Evolutionary conservation across 2,113 vertebrate genomes (phyloP).

Genomic region (Aegypius monachus): DNA sequence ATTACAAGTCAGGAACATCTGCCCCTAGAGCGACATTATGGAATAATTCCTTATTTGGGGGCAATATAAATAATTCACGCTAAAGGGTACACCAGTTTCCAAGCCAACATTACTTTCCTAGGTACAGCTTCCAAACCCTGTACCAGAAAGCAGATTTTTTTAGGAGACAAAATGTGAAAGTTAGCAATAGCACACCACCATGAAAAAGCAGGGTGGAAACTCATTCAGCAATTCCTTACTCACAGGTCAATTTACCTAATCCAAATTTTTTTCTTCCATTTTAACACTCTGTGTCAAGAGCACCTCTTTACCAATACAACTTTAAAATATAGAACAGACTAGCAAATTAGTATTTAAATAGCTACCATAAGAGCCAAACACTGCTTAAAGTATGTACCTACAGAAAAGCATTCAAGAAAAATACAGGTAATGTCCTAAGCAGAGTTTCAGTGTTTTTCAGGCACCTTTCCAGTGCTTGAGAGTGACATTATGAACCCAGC

Average conservation of each 20-base stretch:
- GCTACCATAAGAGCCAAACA: background rate
- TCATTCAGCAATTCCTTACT: background rate
- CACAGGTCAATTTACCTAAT: background rate
- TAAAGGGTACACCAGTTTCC: background rate
- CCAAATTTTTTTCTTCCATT: background rate
- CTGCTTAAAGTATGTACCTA: background rate
- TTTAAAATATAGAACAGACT: background rate
- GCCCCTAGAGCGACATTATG: background rate
- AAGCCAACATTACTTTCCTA: background rate
- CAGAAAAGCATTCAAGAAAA: background rate
- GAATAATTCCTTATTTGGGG: background rate
- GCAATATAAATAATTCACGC: background rate
- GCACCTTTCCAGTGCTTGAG: background rate
- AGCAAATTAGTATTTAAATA: background rate
- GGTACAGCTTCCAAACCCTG: background rate
- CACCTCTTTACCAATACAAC: background rate
- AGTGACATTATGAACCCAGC: background rate
- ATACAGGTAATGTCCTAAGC: background rate
- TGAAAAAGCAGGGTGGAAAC: background rate
- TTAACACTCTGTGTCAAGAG: background rate
- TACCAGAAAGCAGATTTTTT: background rate
- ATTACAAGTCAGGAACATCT: background rate
- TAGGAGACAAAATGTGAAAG: background rate
- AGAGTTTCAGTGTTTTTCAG: background rate
- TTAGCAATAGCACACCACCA: rapidly evolving